phyloP scores from a whole-genome alignment of 2,113 vertebrate genomes.

The Mugil cephalus region DNA sequence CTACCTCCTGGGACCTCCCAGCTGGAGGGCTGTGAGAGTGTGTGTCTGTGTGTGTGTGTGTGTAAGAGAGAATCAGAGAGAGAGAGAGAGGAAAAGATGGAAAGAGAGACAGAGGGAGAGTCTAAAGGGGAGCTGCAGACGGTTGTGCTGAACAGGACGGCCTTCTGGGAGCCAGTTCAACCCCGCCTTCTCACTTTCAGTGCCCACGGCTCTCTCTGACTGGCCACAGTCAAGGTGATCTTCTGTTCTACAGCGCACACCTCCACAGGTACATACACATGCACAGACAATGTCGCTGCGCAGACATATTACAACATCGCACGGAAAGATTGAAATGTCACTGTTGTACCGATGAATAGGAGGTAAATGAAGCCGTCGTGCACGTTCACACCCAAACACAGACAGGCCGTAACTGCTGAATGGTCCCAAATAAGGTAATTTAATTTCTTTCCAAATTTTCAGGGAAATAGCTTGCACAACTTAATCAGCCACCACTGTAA shows the following conservation, averaged over 20 bases:
- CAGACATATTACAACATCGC: constrained; percentile 35
- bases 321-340: constrained; percentile 52
- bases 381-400: constrained; percentile 22
- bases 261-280: constrained; percentile 49
- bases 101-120: constrained; percentile 44
- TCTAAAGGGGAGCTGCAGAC: constrained; percentile 57
- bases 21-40: constrained; percentile 70
- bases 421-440: constrained; percentile 42
- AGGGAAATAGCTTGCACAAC: constrained; percentile 59
- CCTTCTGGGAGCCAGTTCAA: constrained; percentile 79
- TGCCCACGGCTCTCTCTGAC: constrained; percentile 83
- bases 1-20: constrained; percentile 84
- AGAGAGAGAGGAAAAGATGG: constrained; percentile 39
- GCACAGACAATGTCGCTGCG: constrained; percentile 23
- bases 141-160: constrained; percentile 74
- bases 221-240: constrained; percentile 85
- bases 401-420: constrained; percentile 24
- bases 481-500: constrained; percentile 58
- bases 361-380: constrained; percentile 29
- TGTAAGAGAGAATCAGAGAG: constrained; percentile 48
- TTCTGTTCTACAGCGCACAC: constrained; percentile 65
- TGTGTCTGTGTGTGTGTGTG: constrained; percentile 27
- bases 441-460: constrained; percentile 29
- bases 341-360: constrained; percentile 32
- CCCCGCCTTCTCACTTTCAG: constrained; percentile 75